Base-by-base conservation (phyloP, 2,888 invertebrate species). In the Pegoplata infirma region DNA sequence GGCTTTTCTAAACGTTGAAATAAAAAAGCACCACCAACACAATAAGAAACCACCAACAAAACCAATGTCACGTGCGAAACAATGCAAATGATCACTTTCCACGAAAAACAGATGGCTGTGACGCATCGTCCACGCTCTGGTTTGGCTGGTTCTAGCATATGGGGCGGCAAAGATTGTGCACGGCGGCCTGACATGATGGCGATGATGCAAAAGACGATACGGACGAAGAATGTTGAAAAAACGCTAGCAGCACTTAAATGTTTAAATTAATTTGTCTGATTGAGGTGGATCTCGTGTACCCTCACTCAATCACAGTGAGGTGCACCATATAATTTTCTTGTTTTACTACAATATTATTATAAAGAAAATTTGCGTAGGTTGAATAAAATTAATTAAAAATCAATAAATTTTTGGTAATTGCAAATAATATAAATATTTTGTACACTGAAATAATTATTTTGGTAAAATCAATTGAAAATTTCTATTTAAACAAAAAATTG, bases 1-100 rank as follows among this genome's bases (percentile, higher is more conserved):
- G 92, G 91, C 5, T 92, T 91, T 86, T 97, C 96, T 73, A 97
- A 91, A 59, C 91, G 91, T 88, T 94, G 94, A 90, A 97, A 97
- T 75, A 96, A 94, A 87, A 94, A 94, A 14, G 97, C 97, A 7
- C 97, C 97, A 69, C 96, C 92, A 84, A 97, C 92, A 90, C 97
- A 97, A 90, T 97, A 97, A 28, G 95, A 94, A 80, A 97, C 96
- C 82, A 97, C 97, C 87, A 97, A 91, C 76, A 96, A 94, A 84
- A 97, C 94, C 85, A 97, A 92, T 84, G 96, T 94, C 85, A 97
- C 94, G 91, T 97, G 97, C 0, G 96, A 96, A 87, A 97, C 94
- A 83, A 97, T 92, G 90, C 96, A 97, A 67, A 95, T 94, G 87
- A 94, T 92, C 51, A 80, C 92, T 90, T 94, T 94, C 93, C 95